Evolutionary conservation across 2,888 invertebrate genomes (phyloP), one percentile per base, ranked within the genome.

Genomic region (Pollenia amentaria): DNA sequence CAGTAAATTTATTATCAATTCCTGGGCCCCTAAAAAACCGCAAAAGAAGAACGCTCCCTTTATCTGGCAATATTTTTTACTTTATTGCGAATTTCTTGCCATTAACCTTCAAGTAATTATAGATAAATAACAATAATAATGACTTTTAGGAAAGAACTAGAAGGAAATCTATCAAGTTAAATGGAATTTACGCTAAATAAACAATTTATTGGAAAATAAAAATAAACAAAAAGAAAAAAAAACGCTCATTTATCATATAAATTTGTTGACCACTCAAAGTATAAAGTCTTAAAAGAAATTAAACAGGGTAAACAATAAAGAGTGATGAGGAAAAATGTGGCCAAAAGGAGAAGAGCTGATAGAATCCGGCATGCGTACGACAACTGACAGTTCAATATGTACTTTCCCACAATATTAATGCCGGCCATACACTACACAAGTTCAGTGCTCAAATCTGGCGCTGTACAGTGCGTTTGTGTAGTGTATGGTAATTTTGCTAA

Each of bases 121-220:
- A 14, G 3, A 75, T 51, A 55, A 44, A 40, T 55, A 44, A 29
- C 29, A 29, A 76, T 42, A 53, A 53, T 65, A 77, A 67, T 40
- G 46, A n/a, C 38, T 48, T 42, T 14, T 38, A 38, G 9, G 38
- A 29, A 10, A 29, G 16, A 14, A 48, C 42, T 21, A 75, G 29
- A 51, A 60, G 42, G 18, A 76, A 76, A 70, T 69, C 60, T 14
- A 69, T 82, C 44, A 75, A 69, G 40, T 75, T 14, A 42, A 67
- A 75, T 51, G 16, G 53, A 76, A 53, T 82, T 82, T 67, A 69
- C 65, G 51, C 12, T 60, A 67, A 81, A 75, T 51, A 73, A 67
- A 67, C 48, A 82, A 69, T 69, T 82, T 62, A 79, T 70, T 60
- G 51, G 42, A 57, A 67, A 16, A 53, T 4, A 55, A 65, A 12